Percentiles rank a stretch among this genome's conserved stretches.
Evolutionary conservation across 1,140 invertebrate species (phyloP).

Genomic region (Eurosta solidaginis): DNA sequence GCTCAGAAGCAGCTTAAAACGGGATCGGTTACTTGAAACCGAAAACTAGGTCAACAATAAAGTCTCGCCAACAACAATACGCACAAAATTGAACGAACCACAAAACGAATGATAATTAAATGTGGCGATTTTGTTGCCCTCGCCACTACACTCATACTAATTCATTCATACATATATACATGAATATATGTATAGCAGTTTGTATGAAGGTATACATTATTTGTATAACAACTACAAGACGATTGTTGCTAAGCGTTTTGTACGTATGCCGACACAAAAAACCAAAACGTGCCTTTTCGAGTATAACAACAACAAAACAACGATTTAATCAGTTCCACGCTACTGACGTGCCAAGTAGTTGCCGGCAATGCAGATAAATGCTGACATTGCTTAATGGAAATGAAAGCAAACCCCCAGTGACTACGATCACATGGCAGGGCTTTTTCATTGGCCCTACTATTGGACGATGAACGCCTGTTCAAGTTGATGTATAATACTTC

Average conservation of each 20-base stretch:
- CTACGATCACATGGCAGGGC: background rate
- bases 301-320: background rate
- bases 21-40: background rate
- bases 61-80: background rate
- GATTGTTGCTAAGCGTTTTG: background rate
- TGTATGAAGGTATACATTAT: no score
- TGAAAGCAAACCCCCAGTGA: background rate
- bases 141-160: background rate
- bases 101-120: background rate
- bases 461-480: background rate
- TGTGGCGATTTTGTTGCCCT: background rate
- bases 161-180: background rate
- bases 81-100: background rate
- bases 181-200: no score
- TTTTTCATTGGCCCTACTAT: background rate
- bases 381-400: background rate
- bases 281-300: background rate
- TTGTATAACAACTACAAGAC: background rate
- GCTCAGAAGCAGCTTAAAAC: background rate
- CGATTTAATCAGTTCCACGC: background rate
- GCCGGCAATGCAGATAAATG: background rate
- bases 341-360: background rate
- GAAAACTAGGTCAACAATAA: background rate
- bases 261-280: background rate
- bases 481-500: background rate